Evolutionary conservation across 2,797 vertebrate species (phyloP), one percentile per base, ranked within the genome.

Genomic region (Sternotherus odoratus): DNA sequence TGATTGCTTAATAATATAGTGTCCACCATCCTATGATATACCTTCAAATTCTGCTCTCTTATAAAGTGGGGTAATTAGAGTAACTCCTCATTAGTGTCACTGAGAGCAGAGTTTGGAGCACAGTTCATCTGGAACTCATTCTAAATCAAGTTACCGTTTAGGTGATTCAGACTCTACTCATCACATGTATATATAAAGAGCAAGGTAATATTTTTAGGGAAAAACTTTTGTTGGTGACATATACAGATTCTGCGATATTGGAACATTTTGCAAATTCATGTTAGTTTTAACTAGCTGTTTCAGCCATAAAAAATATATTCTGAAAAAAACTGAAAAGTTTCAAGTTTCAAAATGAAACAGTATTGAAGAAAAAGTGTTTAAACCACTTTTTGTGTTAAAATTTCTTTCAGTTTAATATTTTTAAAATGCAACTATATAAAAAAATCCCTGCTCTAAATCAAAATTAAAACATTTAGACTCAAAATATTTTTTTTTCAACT

Each of bases 31-130:
- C 89, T 51, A 12, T 3, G 48, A 1, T 17, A 82, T 33, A 2
- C 2, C 12, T 77, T 94, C 39, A 88, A 83, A 87, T 79, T 86
- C 82, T 39, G 72, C 1, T 69, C 79, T 89, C 21, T 72, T 0
- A 1, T 36, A 28, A 2, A 1, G 77, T 50, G 60, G 3, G 75
- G 39, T 63, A 46, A 33, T 51, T 46, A 79, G 88, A 46, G 1
- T 54, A 5, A 63, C 90, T 88, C 1, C 12, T 85, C 80, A 8
- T 87, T 82, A 11, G 84, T 23, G 0, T 43, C 26, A 87, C 77
- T 12, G 3, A 1, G 50, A 77, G 57, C 23, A 57, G 36, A 83
- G 63, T 83, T 83, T 33, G 19, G 28, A 91, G 4, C 15, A 10
- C 49, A 79, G 85, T 19, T 79, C 43, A 54, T 48, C 79, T 57